These are phyloP conservation scores for Rhyacophila evoluta DNA, from an alignment of 2,888 invertebrate species.

Conservation along the genomic window DNA sequence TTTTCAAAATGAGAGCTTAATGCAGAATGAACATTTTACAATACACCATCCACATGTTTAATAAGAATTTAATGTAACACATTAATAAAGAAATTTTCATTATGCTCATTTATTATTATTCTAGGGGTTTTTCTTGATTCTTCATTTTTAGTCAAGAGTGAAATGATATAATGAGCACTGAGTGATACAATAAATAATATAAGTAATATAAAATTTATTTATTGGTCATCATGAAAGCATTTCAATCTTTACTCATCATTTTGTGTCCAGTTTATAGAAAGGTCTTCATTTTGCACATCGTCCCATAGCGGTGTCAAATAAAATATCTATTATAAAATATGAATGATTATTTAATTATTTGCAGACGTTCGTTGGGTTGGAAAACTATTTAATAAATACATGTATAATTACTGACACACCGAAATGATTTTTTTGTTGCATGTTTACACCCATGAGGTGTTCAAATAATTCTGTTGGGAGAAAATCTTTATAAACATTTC, in stretches of 20 bases:
- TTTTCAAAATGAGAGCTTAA: not conserved
- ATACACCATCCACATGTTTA: too few relatives aligned
- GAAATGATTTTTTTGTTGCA: not conserved
- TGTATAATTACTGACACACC: not conserved
- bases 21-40: not conserved
- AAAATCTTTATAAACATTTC: not conserved
- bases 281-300: conserved; percentile 3
- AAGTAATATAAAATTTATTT: not conserved
- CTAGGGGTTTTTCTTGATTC: not conserved
- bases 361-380: not conserved
- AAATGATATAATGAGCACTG: not conserved
- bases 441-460: not conserved
- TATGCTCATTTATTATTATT: too few relatives aligned
- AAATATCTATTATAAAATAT: not conserved
- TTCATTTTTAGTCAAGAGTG: not conserved
- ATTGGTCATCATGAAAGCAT: conserved; percentile 6
- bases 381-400: not conserved
- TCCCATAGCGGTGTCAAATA: not conserved
- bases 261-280: not conserved
- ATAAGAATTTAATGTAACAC: too few relatives aligned
- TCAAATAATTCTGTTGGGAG: not conserved
- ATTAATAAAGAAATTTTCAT: too few relatives aligned
- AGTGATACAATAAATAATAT: not conserved
- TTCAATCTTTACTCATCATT: not conserved
- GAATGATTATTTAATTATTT: not conserved